Conservation (phyloP, 1,140 invertebrate species). For the Acromyrmex charruanus region DNA sequence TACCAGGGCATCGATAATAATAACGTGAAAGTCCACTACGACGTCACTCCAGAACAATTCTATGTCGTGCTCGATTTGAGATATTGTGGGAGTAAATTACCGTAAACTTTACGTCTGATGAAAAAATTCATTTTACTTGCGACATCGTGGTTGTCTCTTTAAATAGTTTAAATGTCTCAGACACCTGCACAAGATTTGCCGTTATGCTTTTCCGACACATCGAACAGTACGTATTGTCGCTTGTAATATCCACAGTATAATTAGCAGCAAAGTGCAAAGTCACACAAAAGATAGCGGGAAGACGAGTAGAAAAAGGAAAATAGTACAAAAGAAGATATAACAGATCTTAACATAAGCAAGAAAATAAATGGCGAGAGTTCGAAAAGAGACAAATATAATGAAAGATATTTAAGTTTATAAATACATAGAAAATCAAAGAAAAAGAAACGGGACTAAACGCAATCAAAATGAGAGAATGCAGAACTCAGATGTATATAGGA, state of each 20-base stretch:
- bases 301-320: background rate
- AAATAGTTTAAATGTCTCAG: conserved; percentile 27
- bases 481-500: background rate
- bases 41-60: conserved; percentile 42
- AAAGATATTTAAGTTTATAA: background rate
- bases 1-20: conserved; percentile 2
- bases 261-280: background rate
- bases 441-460: background rate
- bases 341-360: conserved; percentile 1
- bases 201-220: background rate
- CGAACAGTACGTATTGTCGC: conserved; percentile 16
- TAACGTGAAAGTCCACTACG: conserved; percentile 54
- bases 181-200: conserved; percentile 40
- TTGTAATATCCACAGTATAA: background rate
- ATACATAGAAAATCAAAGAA: background rate
- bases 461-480: too few species aligned
- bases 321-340: background rate
- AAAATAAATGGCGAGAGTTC: background rate
- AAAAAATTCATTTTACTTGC: conserved; percentile 20
- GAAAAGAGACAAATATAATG: background rate
- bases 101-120: conserved; percentile 8
- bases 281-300: background rate
- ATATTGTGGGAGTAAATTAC: conserved; percentile 49
- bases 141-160: conserved; percentile 38
- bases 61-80: background rate